Evolutionary conservation across 2,888 invertebrate species (phyloP).

Genomic region (Brenthis ino): DNA sequence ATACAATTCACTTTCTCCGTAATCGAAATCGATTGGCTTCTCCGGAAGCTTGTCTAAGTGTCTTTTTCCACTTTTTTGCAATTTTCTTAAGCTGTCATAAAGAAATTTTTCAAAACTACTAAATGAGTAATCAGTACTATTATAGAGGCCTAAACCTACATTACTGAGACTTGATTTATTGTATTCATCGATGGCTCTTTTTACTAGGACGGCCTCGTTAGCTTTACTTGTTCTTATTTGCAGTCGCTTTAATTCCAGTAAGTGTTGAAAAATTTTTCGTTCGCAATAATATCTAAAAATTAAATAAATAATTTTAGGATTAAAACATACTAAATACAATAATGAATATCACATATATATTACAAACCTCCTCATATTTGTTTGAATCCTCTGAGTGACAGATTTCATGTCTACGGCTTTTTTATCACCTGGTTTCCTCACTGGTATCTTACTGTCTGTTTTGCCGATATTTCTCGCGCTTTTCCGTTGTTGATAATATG

Average conservation of each 20-base stretch:
- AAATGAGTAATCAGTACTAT: constrained; percentile 85
- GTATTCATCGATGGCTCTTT: constrained; percentile 92
- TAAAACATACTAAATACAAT: background rate
- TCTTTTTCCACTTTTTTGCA: constrained; percentile 87
- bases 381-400: constrained; percentile 93
- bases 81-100: constrained; percentile 90
- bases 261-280: constrained; percentile 95
- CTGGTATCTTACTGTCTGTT: constrained; percentile 83
- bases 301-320: background rate
- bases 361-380: constrained; percentile 90
- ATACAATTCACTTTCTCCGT: constrained; percentile 80
- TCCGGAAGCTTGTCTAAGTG: constrained; percentile 85
- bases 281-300: constrained; percentile 91
- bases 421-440: constrained; percentile 85
- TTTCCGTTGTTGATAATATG: constrained; percentile 83
- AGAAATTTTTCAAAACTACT: constrained; percentile 93
- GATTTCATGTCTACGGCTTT: constrained; percentile 90
- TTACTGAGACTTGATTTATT: constrained; percentile 88
- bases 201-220: constrained; percentile 93
- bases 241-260: constrained; percentile 94
- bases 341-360: background rate
- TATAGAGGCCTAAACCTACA: constrained; percentile 85
- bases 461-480: constrained; percentile 76
- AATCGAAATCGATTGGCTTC: constrained; percentile 75
- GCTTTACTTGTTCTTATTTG: constrained; percentile 95